Conservation (phyloP, 2,797 vertebrate genomes). For the Ctenopoma multispine region DNA sequence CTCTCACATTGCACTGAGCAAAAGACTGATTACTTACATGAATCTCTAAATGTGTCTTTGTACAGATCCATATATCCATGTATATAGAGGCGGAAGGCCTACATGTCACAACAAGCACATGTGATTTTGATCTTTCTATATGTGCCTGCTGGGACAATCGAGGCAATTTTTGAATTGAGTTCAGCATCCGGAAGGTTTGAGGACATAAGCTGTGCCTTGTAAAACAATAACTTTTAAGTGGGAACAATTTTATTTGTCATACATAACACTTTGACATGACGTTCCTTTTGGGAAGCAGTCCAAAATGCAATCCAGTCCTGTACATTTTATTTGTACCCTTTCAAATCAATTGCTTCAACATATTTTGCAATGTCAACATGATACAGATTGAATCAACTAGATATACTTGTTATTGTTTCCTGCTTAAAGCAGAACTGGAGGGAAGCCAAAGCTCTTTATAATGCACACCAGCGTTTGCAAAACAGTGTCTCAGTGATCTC, state of each 20-base stretch:
- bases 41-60: conserved; percentile 24
- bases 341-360: conserved; percentile 40
- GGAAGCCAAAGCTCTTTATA: conserved; percentile 49
- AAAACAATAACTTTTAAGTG: conserved; percentile 39
- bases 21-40: conserved; percentile 29
- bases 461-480: conserved; percentile 39
- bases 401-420: conserved; percentile 62
- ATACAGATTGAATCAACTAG: conserved; percentile 51
- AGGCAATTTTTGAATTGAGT: conserved; percentile 44
- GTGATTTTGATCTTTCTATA: not conserved
- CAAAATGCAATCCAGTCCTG: conserved; percentile 7
- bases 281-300: conserved; percentile 22
- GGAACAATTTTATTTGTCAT: conserved; percentile 52
- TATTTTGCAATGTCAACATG: conserved; percentile 53
- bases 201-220: conserved; percentile 36
- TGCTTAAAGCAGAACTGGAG: conserved; percentile 49
- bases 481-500: conserved; percentile 50
- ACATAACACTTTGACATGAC: conserved; percentile 60
- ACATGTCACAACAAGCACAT: conserved; percentile 47
- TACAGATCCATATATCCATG: conserved; percentile 35
- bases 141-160: conserved; percentile 18
- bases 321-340: conserved; percentile 29
- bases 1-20: not conserved
- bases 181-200: conserved; percentile 39
- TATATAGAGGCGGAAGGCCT: conserved; percentile 24